Base-by-base conservation (phyloP, 2,113 vertebrate genomes). In the Strix aluco region DNA sequence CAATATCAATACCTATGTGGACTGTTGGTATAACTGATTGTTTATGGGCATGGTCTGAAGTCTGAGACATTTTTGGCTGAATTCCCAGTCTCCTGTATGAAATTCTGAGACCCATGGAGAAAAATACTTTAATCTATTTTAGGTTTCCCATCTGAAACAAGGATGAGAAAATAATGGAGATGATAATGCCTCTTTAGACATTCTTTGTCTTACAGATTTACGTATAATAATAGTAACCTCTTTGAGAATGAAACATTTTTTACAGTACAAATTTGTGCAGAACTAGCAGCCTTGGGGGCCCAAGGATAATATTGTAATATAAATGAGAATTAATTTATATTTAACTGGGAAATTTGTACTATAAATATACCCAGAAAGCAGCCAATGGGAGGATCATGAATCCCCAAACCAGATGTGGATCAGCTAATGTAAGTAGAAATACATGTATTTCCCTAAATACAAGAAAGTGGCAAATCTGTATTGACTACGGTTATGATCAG, bases 261-360 rank as follows among this genome's bases (percentile, higher is more conserved):
- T 78, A 81, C 30, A 78, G 32, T 34, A 77, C 40, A 87, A 74
- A 57, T 84, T 55, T 79, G 20, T 87, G 61, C 61, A 77, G 74
- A 92, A n/a, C 62, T 73, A 88, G 57, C 52, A 92, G 94, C 82
- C 77, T 88, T 86, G 11, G 36, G 58, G 54, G 34, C 69, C 55
- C 46, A 92, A 81, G 63, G 14, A 79, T 91, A 92, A 83, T 63
- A 61, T 3, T 70, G 51, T 59, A 91, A 83, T 81, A 90, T 57
- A 94, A 95, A 86, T 94, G 25, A 74, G 93, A 92, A 95, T 95
- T 88, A 88, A 93, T 97, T 96, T 95, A 59, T 77, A 83, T 86
- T 93, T 93, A 79, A 74, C 86, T 55, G 58, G 38, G 71, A 81
- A 90, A 51, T 84, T 49, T 79, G 49, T 62, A 61, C n/a, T 70